Conservation (phyloP, 2,888 invertebrate genomes). For the Adelognathus sp. region DNA sequence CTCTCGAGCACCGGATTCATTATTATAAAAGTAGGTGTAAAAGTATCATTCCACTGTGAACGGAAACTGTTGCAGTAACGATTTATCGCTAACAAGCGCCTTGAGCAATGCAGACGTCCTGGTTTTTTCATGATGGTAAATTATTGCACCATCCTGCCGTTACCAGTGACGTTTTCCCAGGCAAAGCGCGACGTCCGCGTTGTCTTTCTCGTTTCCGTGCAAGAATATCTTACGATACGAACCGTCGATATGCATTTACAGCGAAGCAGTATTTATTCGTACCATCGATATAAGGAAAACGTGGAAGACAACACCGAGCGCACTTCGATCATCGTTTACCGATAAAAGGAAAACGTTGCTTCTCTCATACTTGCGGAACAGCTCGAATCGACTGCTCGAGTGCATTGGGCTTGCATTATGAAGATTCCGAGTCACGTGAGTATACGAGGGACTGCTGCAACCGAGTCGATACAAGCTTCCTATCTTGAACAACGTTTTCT, state of each 20-base stretch:
- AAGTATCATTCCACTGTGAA: background rate
- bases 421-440: slow-evolving; percentile 51
- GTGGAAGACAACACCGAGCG: slow-evolving; percentile 7
- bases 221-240: background rate
- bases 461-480: slow-evolving; percentile 15
- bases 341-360: slow-evolving; percentile 38
- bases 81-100: slow-evolving; percentile 29
- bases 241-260: background rate
- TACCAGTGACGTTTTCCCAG: background rate
- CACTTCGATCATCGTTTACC: slow-evolving; percentile 43
- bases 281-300: background rate
- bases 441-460: slow-evolving; percentile 10
- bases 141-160: slow-evolving; percentile 13
- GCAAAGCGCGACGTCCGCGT: background rate
- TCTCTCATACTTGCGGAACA: background rate
- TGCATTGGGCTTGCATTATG: slow-evolving; percentile 36
- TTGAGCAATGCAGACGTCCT: background rate
- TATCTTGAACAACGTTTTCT: background rate
- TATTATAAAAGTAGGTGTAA: background rate
- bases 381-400: background rate
- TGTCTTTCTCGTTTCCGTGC: background rate
- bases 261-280: slow-evolving; percentile 1
- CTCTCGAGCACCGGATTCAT: slow-evolving; percentile 1
- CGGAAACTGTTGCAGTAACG: slow-evolving; percentile 6
- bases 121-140: slow-evolving; percentile 18